Conservation (phyloP, 2,888 invertebrate genomes). For the Agonopterix subpropinquella region DNA sequence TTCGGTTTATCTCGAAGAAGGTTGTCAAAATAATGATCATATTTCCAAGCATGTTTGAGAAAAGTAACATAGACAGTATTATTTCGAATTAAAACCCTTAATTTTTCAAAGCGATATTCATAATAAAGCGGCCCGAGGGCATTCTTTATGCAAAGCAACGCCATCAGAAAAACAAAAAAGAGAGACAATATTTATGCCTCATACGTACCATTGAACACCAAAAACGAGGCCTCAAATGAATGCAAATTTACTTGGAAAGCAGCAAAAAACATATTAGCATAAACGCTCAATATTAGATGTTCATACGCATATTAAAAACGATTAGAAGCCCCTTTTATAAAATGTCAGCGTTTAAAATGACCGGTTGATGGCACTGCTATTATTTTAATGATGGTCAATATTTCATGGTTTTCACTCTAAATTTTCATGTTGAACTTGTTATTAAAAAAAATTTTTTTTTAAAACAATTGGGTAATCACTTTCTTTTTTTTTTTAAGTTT, state of each 20-base stretch:
- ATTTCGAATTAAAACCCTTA: conserved; percentile 21
- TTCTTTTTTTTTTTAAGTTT: too few relatives aligned
- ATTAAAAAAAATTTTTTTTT: too few relatives aligned
- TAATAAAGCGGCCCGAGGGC: conserved; percentile 27
- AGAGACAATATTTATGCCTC: conserved; percentile 44
- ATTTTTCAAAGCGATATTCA: conserved; percentile 28
- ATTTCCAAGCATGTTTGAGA: too few relatives aligned
- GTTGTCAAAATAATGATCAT: too few relatives aligned
- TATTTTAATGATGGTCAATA: conserved; percentile 11
- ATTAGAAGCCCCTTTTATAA: conserved; percentile 20
- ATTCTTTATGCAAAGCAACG: conserved; percentile 34
- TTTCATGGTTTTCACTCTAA: conserved; percentile 5
- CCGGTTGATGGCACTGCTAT: conserved; percentile 12
- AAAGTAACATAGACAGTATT: background rate
- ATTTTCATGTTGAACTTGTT: too few relatives aligned
- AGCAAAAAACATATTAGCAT: conserved; percentile 40
- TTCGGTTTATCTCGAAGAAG: too few relatives aligned
- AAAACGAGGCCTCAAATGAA: conserved; percentile 41
- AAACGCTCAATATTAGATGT: conserved; percentile 40
- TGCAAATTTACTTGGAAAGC: conserved; percentile 35
- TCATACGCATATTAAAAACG: conserved; percentile 37
- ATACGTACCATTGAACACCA: conserved; percentile 46
- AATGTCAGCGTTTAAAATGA: conserved; percentile 16
- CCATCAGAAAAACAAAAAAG: conserved; percentile 28
- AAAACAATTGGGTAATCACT: too few relatives aligned